phyloP scores from a whole-genome alignment of 1,140 invertebrate genomes.

The Rhopalosiphum maidis region DNA sequence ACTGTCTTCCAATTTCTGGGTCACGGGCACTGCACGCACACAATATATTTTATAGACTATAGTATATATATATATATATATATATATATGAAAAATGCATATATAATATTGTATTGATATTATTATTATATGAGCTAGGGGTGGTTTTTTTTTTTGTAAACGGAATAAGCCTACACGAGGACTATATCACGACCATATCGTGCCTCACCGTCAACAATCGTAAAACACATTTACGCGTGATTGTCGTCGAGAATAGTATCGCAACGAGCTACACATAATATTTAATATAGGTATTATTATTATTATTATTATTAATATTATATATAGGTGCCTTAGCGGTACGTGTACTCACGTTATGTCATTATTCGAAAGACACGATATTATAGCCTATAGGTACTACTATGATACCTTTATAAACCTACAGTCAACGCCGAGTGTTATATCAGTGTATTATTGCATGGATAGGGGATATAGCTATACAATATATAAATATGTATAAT shows the following conservation, averaged over 20 bases:
- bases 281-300: background rate
- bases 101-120: background rate
- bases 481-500: background rate
- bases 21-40: background rate
- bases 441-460: background rate
- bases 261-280: background rate
- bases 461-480: background rate
- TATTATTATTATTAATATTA: too few species aligned
- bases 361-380: conserved; percentile 24
- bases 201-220: background rate
- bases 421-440: background rate
- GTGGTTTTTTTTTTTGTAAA: background rate
- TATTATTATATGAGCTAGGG: background rate
- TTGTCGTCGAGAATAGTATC: background rate
- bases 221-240: background rate
- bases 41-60: background rate
- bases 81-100: background rate
- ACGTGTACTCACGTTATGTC: background rate
- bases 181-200: background rate
- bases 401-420: background rate
- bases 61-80: background rate
- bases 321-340: background rate
- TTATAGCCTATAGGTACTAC: background rate
- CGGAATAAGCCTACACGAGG: background rate
- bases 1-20: background rate